Percentiles rank a stretch among this genome's conserved stretches.
Conservation (phyloP, 2,888 invertebrate genomes). For the Zygogramma bicolorata region DNA sequence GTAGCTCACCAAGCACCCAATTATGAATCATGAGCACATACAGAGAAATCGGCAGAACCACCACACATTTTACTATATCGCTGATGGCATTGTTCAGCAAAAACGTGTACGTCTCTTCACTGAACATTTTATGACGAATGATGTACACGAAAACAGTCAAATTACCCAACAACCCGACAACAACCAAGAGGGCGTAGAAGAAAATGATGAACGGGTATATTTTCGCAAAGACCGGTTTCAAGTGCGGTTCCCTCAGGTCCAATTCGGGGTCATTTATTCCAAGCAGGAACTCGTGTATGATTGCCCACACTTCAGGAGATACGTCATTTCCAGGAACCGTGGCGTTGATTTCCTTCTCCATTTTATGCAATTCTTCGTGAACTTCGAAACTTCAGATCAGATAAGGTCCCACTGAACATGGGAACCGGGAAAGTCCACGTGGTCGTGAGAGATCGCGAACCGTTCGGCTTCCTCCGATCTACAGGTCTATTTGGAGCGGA, state of each 20-base stretch:
- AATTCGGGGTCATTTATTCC: conserved; percentile 56
- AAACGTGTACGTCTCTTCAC: conserved; percentile 76
- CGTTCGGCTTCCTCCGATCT: neutral
- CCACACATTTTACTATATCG: conserved; percentile 75
- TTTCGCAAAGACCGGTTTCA: conserved; percentile 70
- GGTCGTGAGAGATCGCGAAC: neutral
- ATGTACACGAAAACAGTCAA: conserved; percentile 71
- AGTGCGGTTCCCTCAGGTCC: conserved; percentile 72
- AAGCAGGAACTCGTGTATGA: conserved; percentile 57
- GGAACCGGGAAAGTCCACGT: neutral
- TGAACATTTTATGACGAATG: conserved; percentile 69
- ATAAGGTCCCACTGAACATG: neutral
- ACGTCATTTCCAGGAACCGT: conserved; percentile 48
- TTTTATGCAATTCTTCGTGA: neutral
- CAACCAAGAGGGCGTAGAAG: conserved; percentile 72
- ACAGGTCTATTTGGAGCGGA: neutral
- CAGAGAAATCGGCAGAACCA: conserved; percentile 77
- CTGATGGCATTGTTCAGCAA: conserved; percentile 76
- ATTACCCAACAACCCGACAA: conserved; percentile 72
- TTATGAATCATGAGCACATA: conserved; percentile 78
- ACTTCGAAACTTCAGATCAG: neutral
- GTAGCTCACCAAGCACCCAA: conserved; percentile 79
- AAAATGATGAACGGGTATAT: conserved; percentile 75
- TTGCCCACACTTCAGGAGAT: conserved; percentile 57
- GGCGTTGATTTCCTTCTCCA: conserved; percentile 20